Conservation (phyloP, 2,797 vertebrate genomes). For the Myripristis jacobus region DNA sequence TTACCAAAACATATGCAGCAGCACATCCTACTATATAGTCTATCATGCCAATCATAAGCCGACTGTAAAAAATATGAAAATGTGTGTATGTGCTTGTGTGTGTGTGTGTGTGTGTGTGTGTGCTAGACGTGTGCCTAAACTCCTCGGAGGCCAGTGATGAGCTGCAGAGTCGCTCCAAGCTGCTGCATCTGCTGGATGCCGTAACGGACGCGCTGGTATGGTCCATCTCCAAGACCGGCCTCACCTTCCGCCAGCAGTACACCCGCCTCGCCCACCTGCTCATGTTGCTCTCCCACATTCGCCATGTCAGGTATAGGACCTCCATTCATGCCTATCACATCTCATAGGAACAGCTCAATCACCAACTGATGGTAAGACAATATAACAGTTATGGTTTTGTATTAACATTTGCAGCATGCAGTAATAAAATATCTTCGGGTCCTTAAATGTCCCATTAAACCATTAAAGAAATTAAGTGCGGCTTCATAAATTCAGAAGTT, state of each 20-base stretch:
- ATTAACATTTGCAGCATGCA: no score
- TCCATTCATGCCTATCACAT: background rate
- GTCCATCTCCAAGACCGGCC: conserved; percentile 92
- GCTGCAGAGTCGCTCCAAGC: conserved; percentile 87
- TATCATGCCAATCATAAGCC: background rate
- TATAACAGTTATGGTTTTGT: no score
- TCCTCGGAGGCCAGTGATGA: conserved; percentile 84
- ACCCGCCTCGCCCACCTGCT: conserved; percentile 92
- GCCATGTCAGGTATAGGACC: conserved; percentile 88
- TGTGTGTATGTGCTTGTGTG: conserved; percentile 10
- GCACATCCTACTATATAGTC: background rate
- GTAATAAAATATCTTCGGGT: no score
- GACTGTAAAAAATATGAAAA: no score
- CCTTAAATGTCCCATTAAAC: no score
- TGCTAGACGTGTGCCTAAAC: conserved; percentile 89
- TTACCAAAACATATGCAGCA: no score
- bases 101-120: conserved; percentile 24
- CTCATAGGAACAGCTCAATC: no score
- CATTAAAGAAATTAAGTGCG: no score
- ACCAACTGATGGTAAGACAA: no score
- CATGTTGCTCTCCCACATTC: conserved; percentile 96
- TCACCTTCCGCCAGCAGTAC: conserved; percentile 91
- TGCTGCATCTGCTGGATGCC: conserved; percentile 88
- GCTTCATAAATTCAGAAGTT: no score
- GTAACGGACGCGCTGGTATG: conserved; percentile 95